Conservation (phyloP, 1,140 invertebrate species). For the Brachionus calyciflorus region DNA sequence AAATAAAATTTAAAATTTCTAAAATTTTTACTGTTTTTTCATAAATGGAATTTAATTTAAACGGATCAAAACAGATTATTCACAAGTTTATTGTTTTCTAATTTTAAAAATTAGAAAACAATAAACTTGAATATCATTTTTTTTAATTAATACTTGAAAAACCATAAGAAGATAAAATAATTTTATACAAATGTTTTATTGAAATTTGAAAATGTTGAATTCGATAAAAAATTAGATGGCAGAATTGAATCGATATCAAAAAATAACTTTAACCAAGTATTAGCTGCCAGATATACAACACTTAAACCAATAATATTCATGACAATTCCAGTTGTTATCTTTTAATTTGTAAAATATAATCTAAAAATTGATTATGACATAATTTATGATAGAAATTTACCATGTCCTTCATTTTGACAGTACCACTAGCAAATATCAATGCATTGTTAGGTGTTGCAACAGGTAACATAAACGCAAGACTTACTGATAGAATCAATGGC, state of each 20-base stretch:
- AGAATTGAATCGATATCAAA: constrained; percentile 27
- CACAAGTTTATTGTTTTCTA: no score
- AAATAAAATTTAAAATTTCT: no score
- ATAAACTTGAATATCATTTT: no score
- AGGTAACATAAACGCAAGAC: constrained; percentile 43
- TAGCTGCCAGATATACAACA: constrained; percentile 68
- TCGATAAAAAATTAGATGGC: no score
- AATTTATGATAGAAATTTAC: constrained; percentile 8
- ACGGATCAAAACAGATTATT: no score
- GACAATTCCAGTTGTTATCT: constrained; percentile 71
- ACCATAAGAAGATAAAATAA: no score
- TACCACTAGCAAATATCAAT: constrained; percentile 38
- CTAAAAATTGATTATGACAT: background rate
- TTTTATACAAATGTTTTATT: no score
- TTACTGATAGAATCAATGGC: constrained; percentile 28
- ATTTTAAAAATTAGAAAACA: no score
- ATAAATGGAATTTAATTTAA: no score
- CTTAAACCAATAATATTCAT: constrained; percentile 73
- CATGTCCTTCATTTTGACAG: constrained; percentile 43
- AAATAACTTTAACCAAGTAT: constrained; percentile 63
- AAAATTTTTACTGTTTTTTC: no score
- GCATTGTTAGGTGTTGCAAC: constrained; percentile 46
- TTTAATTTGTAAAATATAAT: constrained; percentile 47
- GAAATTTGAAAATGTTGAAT: no score
- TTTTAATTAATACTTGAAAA: no score